phyloP scores from a whole-genome alignment of 2,797 vertebrate genomes.

The Calcarius lapponicus region DNA sequence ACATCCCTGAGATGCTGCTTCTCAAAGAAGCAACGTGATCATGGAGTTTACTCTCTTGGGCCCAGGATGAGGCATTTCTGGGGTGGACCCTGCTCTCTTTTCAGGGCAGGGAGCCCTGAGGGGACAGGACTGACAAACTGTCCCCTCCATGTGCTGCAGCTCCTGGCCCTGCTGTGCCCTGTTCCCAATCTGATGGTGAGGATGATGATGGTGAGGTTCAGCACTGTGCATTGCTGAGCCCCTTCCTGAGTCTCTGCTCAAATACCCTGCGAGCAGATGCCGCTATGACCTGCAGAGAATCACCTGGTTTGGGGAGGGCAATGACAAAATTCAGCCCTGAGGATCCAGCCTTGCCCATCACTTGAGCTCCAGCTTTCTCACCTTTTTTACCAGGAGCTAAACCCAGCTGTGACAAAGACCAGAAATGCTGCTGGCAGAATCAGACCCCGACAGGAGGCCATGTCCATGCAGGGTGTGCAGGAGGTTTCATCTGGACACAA shows the following conservation, averaged over 20 bases:
- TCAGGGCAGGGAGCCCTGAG: background rate
- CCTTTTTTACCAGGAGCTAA: background rate
- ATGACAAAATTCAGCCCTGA: background rate
- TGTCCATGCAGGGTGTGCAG: background rate
- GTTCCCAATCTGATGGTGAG: background rate
- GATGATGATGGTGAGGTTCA: background rate
- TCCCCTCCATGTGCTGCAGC: background rate
- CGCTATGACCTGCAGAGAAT: background rate
- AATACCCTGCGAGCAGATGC: background rate
- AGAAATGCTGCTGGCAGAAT: background rate
- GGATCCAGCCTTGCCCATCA: background rate
- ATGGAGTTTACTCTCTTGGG: background rate
- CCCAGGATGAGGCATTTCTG: background rate
- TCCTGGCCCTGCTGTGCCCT: background rate
- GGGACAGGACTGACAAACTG: background rate
- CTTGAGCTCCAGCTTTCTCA: background rate
- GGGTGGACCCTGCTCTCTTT: background rate
- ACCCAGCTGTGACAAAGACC: background rate
- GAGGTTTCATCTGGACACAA: background rate
- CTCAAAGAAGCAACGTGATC: background rate
- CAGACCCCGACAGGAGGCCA: background rate
- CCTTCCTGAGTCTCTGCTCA: background rate
- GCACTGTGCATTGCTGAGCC: background rate
- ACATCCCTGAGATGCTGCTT: background rate
- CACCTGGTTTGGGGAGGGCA: background rate